Percentiles rank a stretch among this genome's conserved stretches.
Conservation (phyloP, 2,888 invertebrate species). For the Melanotus villosus region DNA sequence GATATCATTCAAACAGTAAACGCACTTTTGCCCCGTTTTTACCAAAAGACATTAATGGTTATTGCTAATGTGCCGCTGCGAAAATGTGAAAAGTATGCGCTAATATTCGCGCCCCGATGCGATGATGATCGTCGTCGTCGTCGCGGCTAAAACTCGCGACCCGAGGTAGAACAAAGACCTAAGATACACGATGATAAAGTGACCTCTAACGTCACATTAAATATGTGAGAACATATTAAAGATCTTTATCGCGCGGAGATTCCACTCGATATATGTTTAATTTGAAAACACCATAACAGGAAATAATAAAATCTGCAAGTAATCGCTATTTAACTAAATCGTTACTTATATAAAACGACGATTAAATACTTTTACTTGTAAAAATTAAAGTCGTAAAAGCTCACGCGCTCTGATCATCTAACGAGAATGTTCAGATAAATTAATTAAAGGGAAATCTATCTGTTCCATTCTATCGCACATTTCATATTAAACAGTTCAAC, state of each 20-base stretch:
- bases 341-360: too few relatives aligned
- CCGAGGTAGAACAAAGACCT: slow-evolving; percentile 25
- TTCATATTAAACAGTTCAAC: too few relatives aligned
- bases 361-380: too few relatives aligned
- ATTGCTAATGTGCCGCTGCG: slow-evolving; percentile 14
- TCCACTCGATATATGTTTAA: slow-evolving; percentile 22
- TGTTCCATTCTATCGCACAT: too few relatives aligned
- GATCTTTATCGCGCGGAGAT: slow-evolving; percentile 24
- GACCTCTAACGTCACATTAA: slow-evolving; percentile 35
- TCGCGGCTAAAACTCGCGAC: slow-evolving; percentile 26
- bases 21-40: slow-evolving; percentile 17
- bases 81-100: neutral
- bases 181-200: slow-evolving; percentile 27
- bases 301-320: too few relatives aligned
- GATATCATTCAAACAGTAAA: slow-evolving; percentile 33
- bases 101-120: slow-evolving; percentile 2
- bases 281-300: slow-evolving; percentile 11
- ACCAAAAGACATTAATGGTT: slow-evolving; percentile 20
- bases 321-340: too few relatives aligned
- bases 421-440: too few relatives aligned
- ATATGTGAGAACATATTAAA: slow-evolving; percentile 26
- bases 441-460: too few relatives aligned
- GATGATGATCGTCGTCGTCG: neutral
- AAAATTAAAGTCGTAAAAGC: too few relatives aligned
- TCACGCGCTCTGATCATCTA: too few relatives aligned